These are phyloP conservation scores for Monopis laevigella DNA, from an alignment of 2,888 invertebrate species.

Conservation along the genomic window DNA sequence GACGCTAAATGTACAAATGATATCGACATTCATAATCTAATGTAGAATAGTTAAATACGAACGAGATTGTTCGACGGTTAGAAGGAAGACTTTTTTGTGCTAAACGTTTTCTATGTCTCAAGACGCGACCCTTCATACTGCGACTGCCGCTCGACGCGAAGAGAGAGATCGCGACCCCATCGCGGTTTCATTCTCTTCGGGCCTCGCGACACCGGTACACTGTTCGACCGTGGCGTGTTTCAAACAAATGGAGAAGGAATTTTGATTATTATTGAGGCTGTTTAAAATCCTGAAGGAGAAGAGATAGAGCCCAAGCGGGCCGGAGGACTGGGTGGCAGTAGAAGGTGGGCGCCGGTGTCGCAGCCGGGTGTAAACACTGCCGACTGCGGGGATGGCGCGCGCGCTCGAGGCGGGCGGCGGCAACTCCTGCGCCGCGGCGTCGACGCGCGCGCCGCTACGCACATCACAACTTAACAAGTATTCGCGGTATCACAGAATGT, in stretches of 20 bases:
- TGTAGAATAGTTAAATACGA: slow-evolving; percentile 54
- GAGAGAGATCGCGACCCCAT: no score
- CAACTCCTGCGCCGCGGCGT: slow-evolving; percentile 52
- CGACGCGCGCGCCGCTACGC: slow-evolving; percentile 55
- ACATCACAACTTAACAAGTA: slow-evolving; percentile 74
- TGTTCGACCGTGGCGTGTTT: neutral
- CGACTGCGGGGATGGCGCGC: slow-evolving; percentile 50
- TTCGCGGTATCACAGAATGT: slow-evolving; percentile 76
- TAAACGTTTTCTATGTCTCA: slow-evolving; percentile 39
- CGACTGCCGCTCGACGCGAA: no score
- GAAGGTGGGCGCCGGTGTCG: slow-evolving; percentile 25
- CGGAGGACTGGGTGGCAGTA: slow-evolving; percentile 37
- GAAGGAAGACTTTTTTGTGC: slow-evolving; percentile 68
- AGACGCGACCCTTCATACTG: slow-evolving; percentile 13
- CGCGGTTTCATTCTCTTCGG: neutral
- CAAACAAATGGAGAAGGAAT: no score
- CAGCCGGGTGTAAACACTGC: neutral
- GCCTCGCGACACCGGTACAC: neutral
- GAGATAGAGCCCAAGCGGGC: neutral
- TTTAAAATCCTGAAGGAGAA: no score
- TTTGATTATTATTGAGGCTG: no score
- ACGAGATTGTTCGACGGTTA: slow-evolving; percentile 58
- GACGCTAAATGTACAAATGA: slow-evolving; percentile 25
- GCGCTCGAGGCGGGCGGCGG: slow-evolving; percentile 48
- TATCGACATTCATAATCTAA: slow-evolving; percentile 60